Conservation (phyloP, 2,888 invertebrate genomes). For the Drosophila pegasa region DNA sequence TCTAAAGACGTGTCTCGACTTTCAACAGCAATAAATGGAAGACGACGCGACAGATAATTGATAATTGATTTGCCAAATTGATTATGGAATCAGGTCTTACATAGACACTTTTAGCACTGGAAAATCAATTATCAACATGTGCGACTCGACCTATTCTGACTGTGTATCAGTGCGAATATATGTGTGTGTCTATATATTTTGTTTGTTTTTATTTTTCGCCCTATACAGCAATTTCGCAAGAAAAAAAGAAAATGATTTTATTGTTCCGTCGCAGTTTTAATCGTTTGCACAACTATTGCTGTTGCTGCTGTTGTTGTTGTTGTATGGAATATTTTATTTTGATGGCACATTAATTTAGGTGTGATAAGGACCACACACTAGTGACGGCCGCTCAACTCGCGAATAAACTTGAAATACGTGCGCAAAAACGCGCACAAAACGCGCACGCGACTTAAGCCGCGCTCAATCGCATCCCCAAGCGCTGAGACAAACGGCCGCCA, state of each 20-base stretch:
- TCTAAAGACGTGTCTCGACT: constrained; percentile 6
- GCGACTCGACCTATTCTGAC: constrained; percentile 29
- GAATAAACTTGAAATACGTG: constrained; percentile 47
- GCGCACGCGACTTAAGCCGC: constrained; percentile 30
- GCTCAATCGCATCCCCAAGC: neutral
- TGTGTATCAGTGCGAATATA: neutral
- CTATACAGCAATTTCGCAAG: constrained; percentile 38
- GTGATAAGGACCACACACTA: constrained; percentile 64
- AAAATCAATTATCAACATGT: constrained; percentile 38
- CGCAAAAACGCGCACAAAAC: constrained; percentile 45
- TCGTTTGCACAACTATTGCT: constrained; percentile 29
- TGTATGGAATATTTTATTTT: constrained; percentile 38
- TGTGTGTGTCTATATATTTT: constrained; percentile 4
- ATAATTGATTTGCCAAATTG: constrained; percentile 45
- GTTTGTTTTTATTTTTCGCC: constrained; percentile 8
- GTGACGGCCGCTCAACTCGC: neutral
- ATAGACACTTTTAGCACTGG: constrained; percentile 8
- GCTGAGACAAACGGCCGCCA: constrained; percentile 42
- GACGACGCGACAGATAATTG: constrained; percentile 56
- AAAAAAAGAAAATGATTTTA: constrained; percentile 36
- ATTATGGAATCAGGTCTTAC: constrained; percentile 36
- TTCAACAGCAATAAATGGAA: constrained; percentile 7
- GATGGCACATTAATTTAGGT: constrained; percentile 40
- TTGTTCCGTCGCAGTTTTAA: constrained; percentile 33
- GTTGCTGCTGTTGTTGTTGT: constrained; percentile 8